Evolutionary conservation across 2,797 vertebrate species (phyloP).

Genomic region (Okamejei kenojei): DNA sequence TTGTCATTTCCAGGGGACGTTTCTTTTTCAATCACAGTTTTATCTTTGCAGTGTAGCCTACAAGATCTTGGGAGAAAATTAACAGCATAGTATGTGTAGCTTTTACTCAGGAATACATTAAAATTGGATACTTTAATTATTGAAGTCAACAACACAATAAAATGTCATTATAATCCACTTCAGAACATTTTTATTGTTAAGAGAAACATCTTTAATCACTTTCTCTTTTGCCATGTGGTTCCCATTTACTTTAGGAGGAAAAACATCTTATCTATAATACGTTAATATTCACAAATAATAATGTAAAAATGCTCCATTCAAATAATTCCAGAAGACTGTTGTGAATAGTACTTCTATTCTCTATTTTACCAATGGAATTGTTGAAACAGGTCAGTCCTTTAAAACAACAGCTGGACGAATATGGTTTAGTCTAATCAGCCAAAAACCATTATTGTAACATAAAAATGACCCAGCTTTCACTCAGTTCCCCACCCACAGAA

Average conservation of each 20-base stretch:
- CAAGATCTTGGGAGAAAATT: not conserved
- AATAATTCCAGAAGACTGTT: not conserved
- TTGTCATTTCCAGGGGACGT: not conserved
- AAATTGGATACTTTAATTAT: not conserved
- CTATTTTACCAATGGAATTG: not conserved
- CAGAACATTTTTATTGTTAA: not conserved
- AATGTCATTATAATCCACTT: constrained; percentile 7
- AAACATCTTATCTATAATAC: not conserved
- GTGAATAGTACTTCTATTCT: not conserved
- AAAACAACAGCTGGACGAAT: not conserved
- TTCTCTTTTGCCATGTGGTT: not conserved
- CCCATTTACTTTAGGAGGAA: not conserved
- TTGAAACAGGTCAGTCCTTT: not conserved
- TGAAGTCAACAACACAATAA: constrained; percentile 7
- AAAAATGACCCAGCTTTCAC: not conserved
- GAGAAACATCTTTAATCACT: not conserved
- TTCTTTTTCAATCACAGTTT: not conserved
- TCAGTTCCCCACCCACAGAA: not conserved
- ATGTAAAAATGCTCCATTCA: not conserved
- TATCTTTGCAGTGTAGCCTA: not conserved
- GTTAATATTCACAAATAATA: not conserved
- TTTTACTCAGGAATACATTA: not conserved
- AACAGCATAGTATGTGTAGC: not conserved
- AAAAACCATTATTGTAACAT: not conserved
- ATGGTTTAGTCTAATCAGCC: not conserved